A percentile compares a stretch with the other conserved stretches of the same genome.
phyloP scores from a whole-genome alignment of 2,888 invertebrate species.

The Troides helena region DNA sequence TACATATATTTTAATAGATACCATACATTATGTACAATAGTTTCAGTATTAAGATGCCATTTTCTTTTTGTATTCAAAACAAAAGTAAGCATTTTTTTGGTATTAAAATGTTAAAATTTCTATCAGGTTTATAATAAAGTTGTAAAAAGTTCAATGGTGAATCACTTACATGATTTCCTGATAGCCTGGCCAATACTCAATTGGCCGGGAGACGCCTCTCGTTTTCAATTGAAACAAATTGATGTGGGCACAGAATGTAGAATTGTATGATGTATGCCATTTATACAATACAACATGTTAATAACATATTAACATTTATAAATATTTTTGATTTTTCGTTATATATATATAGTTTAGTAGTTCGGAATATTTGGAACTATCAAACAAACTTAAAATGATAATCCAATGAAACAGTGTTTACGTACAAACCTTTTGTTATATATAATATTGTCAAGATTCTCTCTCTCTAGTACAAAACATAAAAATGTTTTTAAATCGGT shows the following conservation, averaged over 20 bases:
- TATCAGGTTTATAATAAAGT: no score
- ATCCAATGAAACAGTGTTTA: not conserved
- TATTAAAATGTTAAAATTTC: no score
- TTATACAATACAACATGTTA: not conserved
- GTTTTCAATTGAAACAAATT: constrained; percentile 65
- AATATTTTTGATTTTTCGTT: not conserved
- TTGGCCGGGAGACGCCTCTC: constrained; percentile 47
- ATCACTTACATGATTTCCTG: constrained; percentile 38
- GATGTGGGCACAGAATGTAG: constrained; percentile 40
- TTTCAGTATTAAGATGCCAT: not conserved
- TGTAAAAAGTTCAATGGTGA: constrained; percentile 5
- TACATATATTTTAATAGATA: constrained; percentile 1
- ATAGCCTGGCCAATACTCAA: constrained; percentile 45
- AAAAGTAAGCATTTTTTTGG: no score
- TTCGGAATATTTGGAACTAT: not conserved
- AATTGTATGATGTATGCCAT: constrained; percentile 10
- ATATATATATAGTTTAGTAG: not conserved
- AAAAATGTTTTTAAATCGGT: not conserved
- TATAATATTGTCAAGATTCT: not conserved
- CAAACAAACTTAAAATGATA: not conserved
- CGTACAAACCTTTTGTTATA: not conserved
- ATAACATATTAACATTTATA: not conserved
- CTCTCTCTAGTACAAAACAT: not conserved
- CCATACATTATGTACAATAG: constrained; percentile 7
- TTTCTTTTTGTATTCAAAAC: not conserved